Conservation (phyloP, 2,113 vertebrate species). For the Peromyscus californicus region DNA sequence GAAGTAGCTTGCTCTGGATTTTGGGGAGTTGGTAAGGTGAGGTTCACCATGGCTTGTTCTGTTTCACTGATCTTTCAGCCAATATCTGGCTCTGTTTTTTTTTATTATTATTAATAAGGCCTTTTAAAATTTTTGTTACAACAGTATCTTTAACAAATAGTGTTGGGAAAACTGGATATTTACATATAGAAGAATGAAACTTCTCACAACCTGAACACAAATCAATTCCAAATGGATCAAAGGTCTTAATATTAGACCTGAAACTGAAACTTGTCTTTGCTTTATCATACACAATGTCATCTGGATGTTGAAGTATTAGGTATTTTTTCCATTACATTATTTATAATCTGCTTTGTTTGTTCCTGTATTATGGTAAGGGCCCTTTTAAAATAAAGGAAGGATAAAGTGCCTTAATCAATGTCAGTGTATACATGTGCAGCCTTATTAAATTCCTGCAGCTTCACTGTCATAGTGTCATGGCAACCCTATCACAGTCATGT, state of each 20-base stretch:
- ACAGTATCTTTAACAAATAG: neutral
- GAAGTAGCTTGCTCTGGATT: too few species aligned
- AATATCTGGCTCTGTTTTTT: too few species aligned
- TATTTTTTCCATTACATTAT: neutral
- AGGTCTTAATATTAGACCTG: neutral
- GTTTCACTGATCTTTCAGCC: too few species aligned
- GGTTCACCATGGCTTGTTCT: too few species aligned
- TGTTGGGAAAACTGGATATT: neutral
- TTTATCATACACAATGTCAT: neutral
- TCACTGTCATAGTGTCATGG: neutral
- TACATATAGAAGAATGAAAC: neutral
- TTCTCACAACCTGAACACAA: neutral
- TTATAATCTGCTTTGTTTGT: neutral
- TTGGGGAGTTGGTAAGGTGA: too few species aligned
- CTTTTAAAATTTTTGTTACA: too few species aligned
- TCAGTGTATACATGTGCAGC: neutral
- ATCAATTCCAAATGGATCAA: neutral
- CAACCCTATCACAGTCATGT: neutral
- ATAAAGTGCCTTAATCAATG: neutral
- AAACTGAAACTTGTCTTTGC: neutral
- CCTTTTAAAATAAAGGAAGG: neutral
- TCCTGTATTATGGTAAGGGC: neutral
- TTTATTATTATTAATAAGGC: too few species aligned
- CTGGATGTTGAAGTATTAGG: neutral
- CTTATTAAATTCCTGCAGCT: neutral